A percentile compares a stretch with the other conserved stretches of the same genome.
Evolutionary conservation across 2,113 vertebrate species (phyloP).

Genomic region (Entomyzon cyanotis): DNA sequence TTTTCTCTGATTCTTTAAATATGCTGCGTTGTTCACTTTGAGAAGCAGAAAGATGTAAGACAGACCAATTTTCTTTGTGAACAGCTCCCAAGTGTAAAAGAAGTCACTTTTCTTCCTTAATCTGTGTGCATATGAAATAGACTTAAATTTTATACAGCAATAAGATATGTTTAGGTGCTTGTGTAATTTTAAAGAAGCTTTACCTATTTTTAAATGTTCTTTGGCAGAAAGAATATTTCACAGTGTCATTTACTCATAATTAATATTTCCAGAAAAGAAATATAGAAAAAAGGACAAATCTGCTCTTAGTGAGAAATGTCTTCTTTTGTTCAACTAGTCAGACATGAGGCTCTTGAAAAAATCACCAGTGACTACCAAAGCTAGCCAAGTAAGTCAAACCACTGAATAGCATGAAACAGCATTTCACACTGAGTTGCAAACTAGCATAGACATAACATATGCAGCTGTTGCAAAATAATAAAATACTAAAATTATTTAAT

Average conservation of each 20-base stretch:
- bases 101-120: background rate
- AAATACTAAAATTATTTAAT: background rate
- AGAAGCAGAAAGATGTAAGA: background rate
- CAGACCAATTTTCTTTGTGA: background rate
- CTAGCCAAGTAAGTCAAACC: background rate
- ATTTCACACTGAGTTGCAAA: background rate
- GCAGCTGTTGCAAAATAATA: background rate
- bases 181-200: background rate
- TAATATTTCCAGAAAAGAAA: background rate
- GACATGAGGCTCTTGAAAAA: background rate
- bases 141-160: background rate
- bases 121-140: background rate
- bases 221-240: background rate
- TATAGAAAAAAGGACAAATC: background rate
- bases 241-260: background rate
- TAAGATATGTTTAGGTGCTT: background rate
- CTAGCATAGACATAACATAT: background rate
- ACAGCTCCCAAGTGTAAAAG: background rate
- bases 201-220: constrained; percentile 4
- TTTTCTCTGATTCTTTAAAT: constrained; percentile 19
- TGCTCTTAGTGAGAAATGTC: background rate
- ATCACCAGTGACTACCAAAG: background rate
- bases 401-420: background rate
- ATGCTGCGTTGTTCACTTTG: background rate
- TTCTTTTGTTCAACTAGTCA: background rate